Base-by-base conservation (phyloP, 1,140 invertebrate species). In the Ylistrum balloti region DNA sequence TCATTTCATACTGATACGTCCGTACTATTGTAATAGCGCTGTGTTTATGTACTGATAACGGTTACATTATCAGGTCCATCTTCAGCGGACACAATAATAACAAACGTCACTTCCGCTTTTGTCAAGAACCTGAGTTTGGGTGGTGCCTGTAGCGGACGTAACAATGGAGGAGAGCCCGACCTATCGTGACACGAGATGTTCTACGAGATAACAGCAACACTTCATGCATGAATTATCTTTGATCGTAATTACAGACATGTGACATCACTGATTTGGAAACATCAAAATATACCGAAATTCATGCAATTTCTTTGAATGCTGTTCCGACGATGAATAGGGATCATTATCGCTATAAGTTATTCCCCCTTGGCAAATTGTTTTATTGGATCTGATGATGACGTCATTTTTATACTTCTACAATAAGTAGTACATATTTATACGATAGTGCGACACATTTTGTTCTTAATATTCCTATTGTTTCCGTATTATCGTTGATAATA, bases 61-160 rank as follows among this genome's bases (percentile, higher is more conserved):
- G 56, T 74, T 17, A 74, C n/a, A 28, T 74, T 28, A 74, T 74
- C 56, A 74, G 56, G 22, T 5, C 56, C 56, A 74, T 74, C 56
- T 74, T n/a, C 22, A 11, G n/a, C 0, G 28, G 56, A 7, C 56
- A 74, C 56, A 28, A n/a, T 74, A n/a, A 74, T 28, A 74, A 74
- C 56, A 74, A 74, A 74, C 56, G 56, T 74, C 56, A 74, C 56
- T 74, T 74, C 56, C 56, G 56, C 1, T 74, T 74, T 74, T 74
- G 56, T 74, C 56, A 74, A 0, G 56, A 74, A 74, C 28, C n/a
- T n/a, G 56, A 74, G 56, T 74, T 74, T n/a, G 56, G 56, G 56
- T 74, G 56, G 56, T 11, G 28, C 56, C 56, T n/a, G 56, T 17
- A 74, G 56, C 7, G 56, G 22, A 74, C 22, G 41, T 74, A 74